Percentiles rank a stretch among this genome's conserved stretches.
Evolutionary conservation across 2,113 vertebrate species (phyloP).

Genomic region (Labeo rohita): DNA sequence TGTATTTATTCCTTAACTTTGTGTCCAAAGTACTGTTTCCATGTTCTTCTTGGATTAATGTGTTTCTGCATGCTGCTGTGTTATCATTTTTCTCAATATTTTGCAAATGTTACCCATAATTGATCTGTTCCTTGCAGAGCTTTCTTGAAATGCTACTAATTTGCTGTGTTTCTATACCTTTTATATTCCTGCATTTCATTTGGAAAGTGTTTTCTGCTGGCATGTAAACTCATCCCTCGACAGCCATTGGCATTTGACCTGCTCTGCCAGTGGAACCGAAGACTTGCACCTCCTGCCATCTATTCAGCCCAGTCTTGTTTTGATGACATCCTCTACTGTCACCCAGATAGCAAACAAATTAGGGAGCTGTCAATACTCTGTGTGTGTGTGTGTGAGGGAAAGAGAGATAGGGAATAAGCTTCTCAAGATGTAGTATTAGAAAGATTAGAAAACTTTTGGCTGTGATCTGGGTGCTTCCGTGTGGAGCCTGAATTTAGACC

Average conservation of each 20-base stretch:
- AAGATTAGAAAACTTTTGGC: not conserved
- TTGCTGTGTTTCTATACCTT: not conserved
- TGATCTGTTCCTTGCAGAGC: conserved; percentile 41
- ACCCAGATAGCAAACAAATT: not conserved
- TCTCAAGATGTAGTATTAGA: not conserved
- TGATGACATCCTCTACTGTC: not conserved
- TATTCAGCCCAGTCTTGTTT: not conserved
- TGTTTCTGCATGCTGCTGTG: not conserved
- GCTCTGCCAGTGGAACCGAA: not conserved
- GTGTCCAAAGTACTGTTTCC: not conserved
- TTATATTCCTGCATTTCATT: not conserved
- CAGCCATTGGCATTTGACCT: not conserved
- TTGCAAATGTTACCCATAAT: not conserved
- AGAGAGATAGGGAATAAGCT: not conserved
- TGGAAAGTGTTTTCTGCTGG: not conserved
- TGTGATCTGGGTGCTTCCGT: not conserved
- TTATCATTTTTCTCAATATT: not conserved
- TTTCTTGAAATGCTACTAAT: not conserved
- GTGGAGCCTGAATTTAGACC: not conserved
- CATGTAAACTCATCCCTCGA: not conserved
- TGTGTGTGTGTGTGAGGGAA: not conserved
- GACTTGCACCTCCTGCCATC: not conserved
- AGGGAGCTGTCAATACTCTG: not conserved
- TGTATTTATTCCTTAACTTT: not conserved
- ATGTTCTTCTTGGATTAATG: not conserved